Evolutionary conservation across 2,797 vertebrate species (phyloP), one percentile per base, ranked within the genome.

Genomic region (Gallinago solitaria): DNA sequence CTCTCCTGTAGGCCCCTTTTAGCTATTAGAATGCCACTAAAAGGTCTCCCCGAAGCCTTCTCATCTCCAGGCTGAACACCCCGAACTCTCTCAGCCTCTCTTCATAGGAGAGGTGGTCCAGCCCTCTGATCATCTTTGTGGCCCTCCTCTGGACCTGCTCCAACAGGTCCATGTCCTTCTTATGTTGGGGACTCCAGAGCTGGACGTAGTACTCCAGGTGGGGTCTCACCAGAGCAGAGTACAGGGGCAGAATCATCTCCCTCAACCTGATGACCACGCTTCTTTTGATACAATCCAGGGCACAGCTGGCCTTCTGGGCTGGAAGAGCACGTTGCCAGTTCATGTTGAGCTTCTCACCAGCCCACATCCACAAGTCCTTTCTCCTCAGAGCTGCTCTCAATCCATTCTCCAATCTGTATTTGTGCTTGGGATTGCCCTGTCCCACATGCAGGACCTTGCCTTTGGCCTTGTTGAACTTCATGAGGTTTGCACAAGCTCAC

Each of bases 301-400:
- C 11, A 5, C 11, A 4, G 16, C 17, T 39, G 25, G 25, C 35
- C 27, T 19, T 37, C 35, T 28, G 59, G 25, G 35, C 25, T 61
- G 35, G 3, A 9, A 39, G 35, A 1, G 2, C 11, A 13, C 35
- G 12, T 19, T 13, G 35, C 35, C 2, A 3, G 59, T 17, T 39
- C 35, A 39, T 13, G 4, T 37, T 37, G 35, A 37, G 16, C 59
- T 28, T 60, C 17, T 39, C 16, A 13, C 27, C 59, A 4, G 37
- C 16, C 35, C 37, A 5, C 24, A 61, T 6, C 33, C 23, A 15
- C 57, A 59, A 59, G 23, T 35, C 23, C 17, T 28, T 28, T 28
- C 59, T 61, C 17, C 25, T 39, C 25, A 27, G 59, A 16, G 35
- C 24, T 60, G 25, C 11, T 37, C 24, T 37, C 11, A 39, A 61